Conservation (phyloP, 1,140 invertebrate genomes). For the Neelides sp. region DNA sequence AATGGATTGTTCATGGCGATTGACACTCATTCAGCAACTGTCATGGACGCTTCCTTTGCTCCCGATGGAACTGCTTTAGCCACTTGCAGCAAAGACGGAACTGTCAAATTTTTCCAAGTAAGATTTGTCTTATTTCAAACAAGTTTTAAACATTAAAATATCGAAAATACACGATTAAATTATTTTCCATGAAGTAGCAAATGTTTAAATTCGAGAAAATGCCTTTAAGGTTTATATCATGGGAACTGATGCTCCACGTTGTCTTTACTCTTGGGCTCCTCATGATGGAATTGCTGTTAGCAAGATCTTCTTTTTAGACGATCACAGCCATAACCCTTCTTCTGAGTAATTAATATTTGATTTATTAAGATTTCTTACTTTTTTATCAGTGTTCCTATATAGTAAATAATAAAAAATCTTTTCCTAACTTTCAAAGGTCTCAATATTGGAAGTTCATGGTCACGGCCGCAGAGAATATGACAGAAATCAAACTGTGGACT, state of each 20-base stretch:
- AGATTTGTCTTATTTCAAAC: conserved; percentile 19
- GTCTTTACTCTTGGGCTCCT: conserved; percentile 60
- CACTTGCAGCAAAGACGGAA: conserved; percentile 71
- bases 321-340: conserved; percentile 64
- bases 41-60: conserved; percentile 76
- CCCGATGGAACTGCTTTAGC: conserved; percentile 85
- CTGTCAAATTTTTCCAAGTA: conserved; percentile 83
- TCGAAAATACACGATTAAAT: no score
- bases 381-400: neutral
- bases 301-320: conserved; percentile 80
- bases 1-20: conserved; percentile 51
- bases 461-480: conserved; percentile 77
- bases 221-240: conserved; percentile 13
- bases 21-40: conserved; percentile 51
- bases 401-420: neutral
- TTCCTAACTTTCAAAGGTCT: conserved; percentile 43
- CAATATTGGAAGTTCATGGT: conserved; percentile 90
- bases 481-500: conserved; percentile 83
- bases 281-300: conserved; percentile 72
- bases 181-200: neutral
- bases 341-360: conserved; percentile 52
- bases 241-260: conserved; percentile 38
- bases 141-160: neutral
- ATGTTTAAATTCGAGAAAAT: neutral
- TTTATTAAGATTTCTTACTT: conserved; percentile 2